Evolutionary conservation across 2,888 invertebrate species (phyloP).

Genomic region (Tinea trinotella): DNA sequence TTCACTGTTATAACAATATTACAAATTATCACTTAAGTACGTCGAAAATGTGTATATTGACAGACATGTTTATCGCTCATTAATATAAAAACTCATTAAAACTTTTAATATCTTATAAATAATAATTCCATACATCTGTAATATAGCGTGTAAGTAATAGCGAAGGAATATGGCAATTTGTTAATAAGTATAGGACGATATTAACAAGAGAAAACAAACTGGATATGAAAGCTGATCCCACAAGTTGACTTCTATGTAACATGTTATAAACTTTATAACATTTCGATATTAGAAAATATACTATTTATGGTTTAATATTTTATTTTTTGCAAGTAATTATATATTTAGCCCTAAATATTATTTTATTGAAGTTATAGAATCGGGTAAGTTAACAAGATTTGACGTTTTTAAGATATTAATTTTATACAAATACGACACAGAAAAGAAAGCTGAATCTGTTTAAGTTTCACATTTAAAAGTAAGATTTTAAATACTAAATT

Average conservation of each 20-base stretch:
- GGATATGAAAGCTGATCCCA: conserved; percentile 10
- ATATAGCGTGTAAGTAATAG: neutral
- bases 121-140: neutral
- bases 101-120: too few species aligned
- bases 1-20: conserved; percentile 1
- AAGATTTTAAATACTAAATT: too few species aligned
- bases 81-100: too few species aligned
- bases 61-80: conserved; percentile 2
- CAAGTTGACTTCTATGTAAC: neutral
- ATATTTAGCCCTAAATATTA: too few species aligned
- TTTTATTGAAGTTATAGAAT: too few species aligned
- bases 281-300: neutral
- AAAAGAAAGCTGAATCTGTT: too few species aligned
- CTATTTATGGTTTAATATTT: too few species aligned
- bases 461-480: too few species aligned
- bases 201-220: conserved; percentile 9
- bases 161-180: neutral
- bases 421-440: too few species aligned
- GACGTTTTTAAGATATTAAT: too few species aligned
- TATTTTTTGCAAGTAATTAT: too few species aligned
- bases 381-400: too few species aligned
- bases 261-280: neutral
- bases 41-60: neutral
- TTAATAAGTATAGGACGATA: neutral
- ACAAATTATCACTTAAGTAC: neutral